These are phyloP conservation scores for Seira sanloemensis DNA, from an alignment of 2,888 invertebrate genomes.

Conservation along the genomic window DNA sequence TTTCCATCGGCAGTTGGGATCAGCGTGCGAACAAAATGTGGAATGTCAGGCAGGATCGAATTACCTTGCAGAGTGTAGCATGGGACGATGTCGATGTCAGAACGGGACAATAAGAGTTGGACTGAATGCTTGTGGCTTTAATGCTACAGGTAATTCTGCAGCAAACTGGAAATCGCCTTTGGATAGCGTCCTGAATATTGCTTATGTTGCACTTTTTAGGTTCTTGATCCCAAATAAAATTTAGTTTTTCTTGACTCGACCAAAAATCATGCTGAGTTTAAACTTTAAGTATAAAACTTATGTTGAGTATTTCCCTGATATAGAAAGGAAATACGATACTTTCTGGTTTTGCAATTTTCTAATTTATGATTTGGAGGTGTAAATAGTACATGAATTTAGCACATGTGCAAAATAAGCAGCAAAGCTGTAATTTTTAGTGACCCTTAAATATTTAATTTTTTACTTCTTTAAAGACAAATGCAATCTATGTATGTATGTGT, in stretches of 20 bases:
- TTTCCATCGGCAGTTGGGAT: slow-evolving; percentile 64
- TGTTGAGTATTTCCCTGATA: not conserved
- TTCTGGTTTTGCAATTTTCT: too few species aligned
- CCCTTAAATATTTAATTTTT: too few species aligned
- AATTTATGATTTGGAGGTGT: too few species aligned
- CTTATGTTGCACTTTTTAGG: not conserved
- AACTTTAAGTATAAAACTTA: not conserved
- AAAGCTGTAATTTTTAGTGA: too few species aligned
- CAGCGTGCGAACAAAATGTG: slow-evolving; percentile 55
- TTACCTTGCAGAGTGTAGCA: slow-evolving; percentile 62
- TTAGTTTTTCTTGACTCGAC: not conserved
- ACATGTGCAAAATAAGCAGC: too few species aligned
- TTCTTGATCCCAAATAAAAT: not conserved
- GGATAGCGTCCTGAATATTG: not conserved
- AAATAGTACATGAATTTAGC: too few species aligned
- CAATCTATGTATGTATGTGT: too few species aligned
- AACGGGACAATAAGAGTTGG: slow-evolving; percentile 32
- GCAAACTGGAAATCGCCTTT: too few species aligned
- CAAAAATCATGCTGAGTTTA: not conserved
- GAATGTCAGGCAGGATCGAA: slow-evolving; percentile 67
- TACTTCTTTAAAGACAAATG: too few species aligned
- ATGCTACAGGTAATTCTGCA: too few species aligned
- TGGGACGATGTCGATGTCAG: slow-evolving; percentile 67
- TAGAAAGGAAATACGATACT: too few species aligned
- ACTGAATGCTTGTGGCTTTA: slow-evolving; percentile 31